phyloP scores from a whole-genome alignment of 2,888 invertebrate species.

The Lasioglossum vierecki region DNA sequence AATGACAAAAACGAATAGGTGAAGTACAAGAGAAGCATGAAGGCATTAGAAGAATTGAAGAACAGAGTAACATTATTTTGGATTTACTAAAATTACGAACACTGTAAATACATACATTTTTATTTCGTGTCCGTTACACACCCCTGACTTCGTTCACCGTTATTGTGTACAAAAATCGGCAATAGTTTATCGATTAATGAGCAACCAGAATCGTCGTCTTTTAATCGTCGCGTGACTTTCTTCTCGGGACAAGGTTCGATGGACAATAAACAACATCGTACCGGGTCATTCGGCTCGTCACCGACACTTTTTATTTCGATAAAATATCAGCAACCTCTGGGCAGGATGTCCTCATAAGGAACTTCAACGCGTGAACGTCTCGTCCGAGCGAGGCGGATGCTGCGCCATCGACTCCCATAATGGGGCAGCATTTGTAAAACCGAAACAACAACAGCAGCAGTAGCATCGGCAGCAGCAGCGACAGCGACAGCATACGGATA shows the following conservation, averaged over 20 bases:
- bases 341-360: conserved; percentile 6
- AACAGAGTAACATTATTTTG: neutral
- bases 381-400: conserved; percentile 1
- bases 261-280: neutral
- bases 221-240: neutral
- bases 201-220: neutral
- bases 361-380: conserved; percentile 4
- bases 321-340: neutral
- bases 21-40: neutral
- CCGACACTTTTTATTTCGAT: conserved; percentile 3
- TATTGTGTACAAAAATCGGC: neutral
- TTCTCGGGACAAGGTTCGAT: neutral
- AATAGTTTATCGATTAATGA: neutral
- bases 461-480: neutral
- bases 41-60: neutral
- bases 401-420: conserved; percentile 5
- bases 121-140: no score
- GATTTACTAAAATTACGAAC: neutral
- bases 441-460: neutral
- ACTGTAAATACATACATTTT: no score
- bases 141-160: neutral
- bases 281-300: neutral
- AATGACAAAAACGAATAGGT: neutral
- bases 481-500: neutral
- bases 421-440: neutral